A percentile compares a stretch with the other conserved stretches of the same genome.
Conservation (phyloP, 2,797 vertebrate species). For the Amniataba percoides region DNA sequence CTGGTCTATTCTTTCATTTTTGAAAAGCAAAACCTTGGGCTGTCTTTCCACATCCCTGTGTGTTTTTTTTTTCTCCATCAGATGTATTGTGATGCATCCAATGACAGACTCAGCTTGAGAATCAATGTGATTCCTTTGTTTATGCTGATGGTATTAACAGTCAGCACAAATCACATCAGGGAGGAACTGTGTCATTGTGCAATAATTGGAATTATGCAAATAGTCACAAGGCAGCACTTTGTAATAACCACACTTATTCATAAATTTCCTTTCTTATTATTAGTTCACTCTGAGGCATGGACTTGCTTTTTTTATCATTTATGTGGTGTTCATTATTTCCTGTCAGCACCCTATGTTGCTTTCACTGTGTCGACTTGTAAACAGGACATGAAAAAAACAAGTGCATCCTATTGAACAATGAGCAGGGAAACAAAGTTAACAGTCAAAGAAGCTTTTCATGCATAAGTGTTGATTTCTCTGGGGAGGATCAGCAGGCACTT, state of each 20-base stretch:
- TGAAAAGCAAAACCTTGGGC: slow-evolving; percentile 21
- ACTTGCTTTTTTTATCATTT: slow-evolving; percentile 63
- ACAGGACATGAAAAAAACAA: slow-evolving; percentile 67
- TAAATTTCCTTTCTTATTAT: slow-evolving; percentile 78
- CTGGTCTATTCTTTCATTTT: not conserved
- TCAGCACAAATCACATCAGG: slow-evolving; percentile 83
- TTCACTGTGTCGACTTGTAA: slow-evolving; percentile 74
- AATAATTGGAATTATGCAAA: slow-evolving; percentile 86
- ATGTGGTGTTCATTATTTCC: slow-evolving; percentile 77
- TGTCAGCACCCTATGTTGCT: slow-evolving; percentile 71
- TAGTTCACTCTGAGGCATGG: slow-evolving; percentile 63
- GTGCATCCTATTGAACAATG: slow-evolving; percentile 75
- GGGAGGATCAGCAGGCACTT: slow-evolving; percentile 83
- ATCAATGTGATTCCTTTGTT: slow-evolving; percentile 74
- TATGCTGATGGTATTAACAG: slow-evolving; percentile 83
- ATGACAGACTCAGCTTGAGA: slow-evolving; percentile 56
- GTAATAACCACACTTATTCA: slow-evolving; percentile 79
- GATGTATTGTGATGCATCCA: slow-evolving; percentile 57
- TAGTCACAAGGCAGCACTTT: slow-evolving; percentile 74
- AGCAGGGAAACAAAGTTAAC: slow-evolving; percentile 82
- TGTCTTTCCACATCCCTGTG: slow-evolving; percentile 18
- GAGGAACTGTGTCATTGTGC: slow-evolving; percentile 81
- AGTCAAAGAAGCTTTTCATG: slow-evolving; percentile 84
- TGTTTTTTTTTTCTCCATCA: slow-evolving; percentile 16
- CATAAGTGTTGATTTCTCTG: slow-evolving; percentile 84